Conservation (phyloP, 1,140 invertebrate species). For the Drosophila tropicalis region DNA sequence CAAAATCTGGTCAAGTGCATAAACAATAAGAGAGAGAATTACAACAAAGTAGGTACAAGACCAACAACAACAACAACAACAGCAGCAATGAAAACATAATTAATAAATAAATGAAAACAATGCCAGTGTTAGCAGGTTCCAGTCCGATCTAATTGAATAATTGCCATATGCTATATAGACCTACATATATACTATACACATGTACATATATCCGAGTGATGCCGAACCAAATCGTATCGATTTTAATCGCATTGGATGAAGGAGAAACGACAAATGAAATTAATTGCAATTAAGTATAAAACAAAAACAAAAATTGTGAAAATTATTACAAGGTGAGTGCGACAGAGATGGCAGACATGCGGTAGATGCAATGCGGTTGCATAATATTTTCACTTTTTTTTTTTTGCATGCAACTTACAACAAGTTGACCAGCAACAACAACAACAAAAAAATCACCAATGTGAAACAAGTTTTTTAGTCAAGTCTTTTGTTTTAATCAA, state of each 20-base stretch:
- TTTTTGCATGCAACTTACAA: constrained; percentile 39
- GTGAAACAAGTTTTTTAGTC: constrained; percentile 54
- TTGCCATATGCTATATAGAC: constrained; percentile 33
- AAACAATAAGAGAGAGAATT: constrained; percentile 10
- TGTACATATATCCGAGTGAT: background rate
- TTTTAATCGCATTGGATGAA: constrained; percentile 44
- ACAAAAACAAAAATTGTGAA: constrained; percentile 39
- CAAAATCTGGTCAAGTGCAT: background rate
- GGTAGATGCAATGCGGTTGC: constrained; percentile 31
- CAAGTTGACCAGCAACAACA: constrained; percentile 13
- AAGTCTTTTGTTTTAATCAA: constrained; percentile 64
- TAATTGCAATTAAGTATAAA: constrained; percentile 39
- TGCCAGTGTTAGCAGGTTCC: constrained; percentile 56
- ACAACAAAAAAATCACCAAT: constrained; percentile 1
- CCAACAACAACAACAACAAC: background rate
- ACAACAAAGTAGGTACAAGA: background rate
- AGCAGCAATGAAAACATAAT: constrained; percentile 27
- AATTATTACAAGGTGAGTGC: constrained; percentile 52
- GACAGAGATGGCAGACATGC: background rate
- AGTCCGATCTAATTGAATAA: constrained; percentile 52
- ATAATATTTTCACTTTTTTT: constrained; percentile 65
- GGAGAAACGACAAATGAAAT: constrained; percentile 58
- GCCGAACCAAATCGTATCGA: constrained; percentile 37
- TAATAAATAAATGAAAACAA: constrained; percentile 59
- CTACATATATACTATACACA: constrained; percentile 20